Evolutionary conservation across 2,888 invertebrate species (phyloP), one percentile per base, ranked within the genome.

Genomic region (Protula sp.): DNA sequence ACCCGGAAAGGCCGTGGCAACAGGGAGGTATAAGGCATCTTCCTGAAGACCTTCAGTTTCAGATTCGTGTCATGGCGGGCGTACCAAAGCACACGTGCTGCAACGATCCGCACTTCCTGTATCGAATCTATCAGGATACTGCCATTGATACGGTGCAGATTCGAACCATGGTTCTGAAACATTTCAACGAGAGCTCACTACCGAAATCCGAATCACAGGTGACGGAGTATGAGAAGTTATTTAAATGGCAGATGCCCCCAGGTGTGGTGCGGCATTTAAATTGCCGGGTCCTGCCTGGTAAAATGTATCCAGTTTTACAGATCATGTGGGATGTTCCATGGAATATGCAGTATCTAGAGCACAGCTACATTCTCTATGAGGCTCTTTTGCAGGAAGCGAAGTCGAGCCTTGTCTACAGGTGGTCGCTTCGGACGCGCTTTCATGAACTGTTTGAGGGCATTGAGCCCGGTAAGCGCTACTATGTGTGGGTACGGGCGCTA

Each of bases 51-150:
- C 63, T 76, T 55, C 81, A 79, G 67, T 54, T 67, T 30, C 51
- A 63, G 38, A 82, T 83, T 38, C 24, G 68, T 55, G 53, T 62
- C 22, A 70, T 75, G 31, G 67, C 65, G 5, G 72, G 73, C 47
- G 80, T 84, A 19, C 77, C 78, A 3, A 69, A 71, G 9, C 83
- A 83, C 62, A 63, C 81, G 55, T 84, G 84, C 66, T 84, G 84
- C 67, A 70, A 77, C 47, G 76, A 84, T 67, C 81, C 83, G 2
- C 76, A 75, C 2, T 84, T 83, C 81, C 70, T 84, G 47, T 84
- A 77, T 68, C 75, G 82, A 59, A 83, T 84, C 66, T 84, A 82
- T 70, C 84, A 84, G 70, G 84, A 84, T 66, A 84, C 84, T 1
- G 45, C 70, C 19, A 81, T 84, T 0, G 79, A 82, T 64, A 63